Evolutionary conservation across 2,113 vertebrate species (phyloP).

Genomic region (Acrocephalus kingi): DNA sequence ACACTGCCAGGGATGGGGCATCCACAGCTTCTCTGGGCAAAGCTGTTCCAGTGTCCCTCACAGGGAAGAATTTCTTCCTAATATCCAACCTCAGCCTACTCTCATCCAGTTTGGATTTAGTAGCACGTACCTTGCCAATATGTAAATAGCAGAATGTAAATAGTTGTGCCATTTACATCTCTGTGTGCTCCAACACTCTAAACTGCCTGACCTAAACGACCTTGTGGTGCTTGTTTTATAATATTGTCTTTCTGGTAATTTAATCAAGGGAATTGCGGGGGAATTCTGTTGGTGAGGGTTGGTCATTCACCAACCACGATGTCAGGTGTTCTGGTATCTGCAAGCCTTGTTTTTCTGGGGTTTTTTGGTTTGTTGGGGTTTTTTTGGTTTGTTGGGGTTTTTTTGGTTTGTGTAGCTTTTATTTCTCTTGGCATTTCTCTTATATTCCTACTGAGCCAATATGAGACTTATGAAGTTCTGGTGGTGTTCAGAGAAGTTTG

Average conservation of each 20-base stretch:
- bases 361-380: too few species aligned
- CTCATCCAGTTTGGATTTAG: neutral
- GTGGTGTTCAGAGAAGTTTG: neutral
- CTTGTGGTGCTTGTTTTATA: neutral
- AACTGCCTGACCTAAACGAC: neutral
- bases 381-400: too few species aligned
- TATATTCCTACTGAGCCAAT: neutral
- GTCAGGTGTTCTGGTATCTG: neutral
- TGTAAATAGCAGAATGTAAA: neutral
- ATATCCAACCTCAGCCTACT: neutral
- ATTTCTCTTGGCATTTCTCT: neutral
- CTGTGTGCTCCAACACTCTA: neutral
- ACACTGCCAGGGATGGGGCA: neutral
- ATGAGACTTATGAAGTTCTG: neutral
- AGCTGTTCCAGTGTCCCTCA: neutral
- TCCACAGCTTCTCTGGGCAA: neutral
- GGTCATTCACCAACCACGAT: rapidly evolving
- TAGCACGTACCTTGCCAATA: neutral
- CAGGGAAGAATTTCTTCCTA: neutral
- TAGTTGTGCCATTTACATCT: neutral
- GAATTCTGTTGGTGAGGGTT: neutral
- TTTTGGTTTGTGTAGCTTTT: neutral
- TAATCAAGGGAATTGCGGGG: neutral
- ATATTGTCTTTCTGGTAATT: neutral
- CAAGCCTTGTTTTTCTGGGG: neutral